Percentiles rank a stretch among this genome's conserved stretches.
phyloP scores from a whole-genome alignment of 2,888 invertebrate species.

The Stenichneumon culpator region DNA sequence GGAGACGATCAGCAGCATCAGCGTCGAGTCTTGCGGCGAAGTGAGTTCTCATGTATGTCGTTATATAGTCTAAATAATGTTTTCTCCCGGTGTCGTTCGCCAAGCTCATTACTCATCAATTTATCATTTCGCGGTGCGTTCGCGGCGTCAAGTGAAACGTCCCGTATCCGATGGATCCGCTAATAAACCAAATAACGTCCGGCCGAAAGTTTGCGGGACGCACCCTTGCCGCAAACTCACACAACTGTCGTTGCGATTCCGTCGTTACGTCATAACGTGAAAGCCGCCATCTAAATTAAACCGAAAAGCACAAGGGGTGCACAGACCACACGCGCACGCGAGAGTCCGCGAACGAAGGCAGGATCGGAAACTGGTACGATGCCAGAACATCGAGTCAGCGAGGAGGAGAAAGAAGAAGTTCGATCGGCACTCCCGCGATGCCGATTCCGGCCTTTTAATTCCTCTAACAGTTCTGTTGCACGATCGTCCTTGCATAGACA shows the following conservation, averaged over 20 bases:
- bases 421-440: conserved; percentile 42
- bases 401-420: conserved; percentile 31
- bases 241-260: neutral
- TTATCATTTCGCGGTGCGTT: conserved; percentile 53
- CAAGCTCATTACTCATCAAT: conserved; percentile 61
- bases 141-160: conserved; percentile 39
- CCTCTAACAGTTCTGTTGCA: neutral
- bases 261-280: conserved; percentile 59
- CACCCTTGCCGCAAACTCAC: neutral
- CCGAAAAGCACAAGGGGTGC: conserved; percentile 46
- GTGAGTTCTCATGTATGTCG: conserved; percentile 64
- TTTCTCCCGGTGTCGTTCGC: conserved; percentile 18
- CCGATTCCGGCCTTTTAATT: conserved; percentile 14
- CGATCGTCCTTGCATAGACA: conserved; percentile 3
- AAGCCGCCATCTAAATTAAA: conserved; percentile 63
- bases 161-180: conserved; percentile 50
- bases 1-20: conserved; percentile 71
- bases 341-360: conserved; percentile 5
- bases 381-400: conserved; percentile 62
- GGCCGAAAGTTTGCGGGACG: conserved; percentile 5
- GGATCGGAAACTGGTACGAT: conserved; percentile 57
- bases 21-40: conserved; percentile 68
- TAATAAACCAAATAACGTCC: conserved; percentile 61
- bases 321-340: conserved; percentile 18
- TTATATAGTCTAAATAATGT: conserved; percentile 36